Conservation (phyloP, 2,797 vertebrate genomes). For the Lagodon rhomboides region DNA sequence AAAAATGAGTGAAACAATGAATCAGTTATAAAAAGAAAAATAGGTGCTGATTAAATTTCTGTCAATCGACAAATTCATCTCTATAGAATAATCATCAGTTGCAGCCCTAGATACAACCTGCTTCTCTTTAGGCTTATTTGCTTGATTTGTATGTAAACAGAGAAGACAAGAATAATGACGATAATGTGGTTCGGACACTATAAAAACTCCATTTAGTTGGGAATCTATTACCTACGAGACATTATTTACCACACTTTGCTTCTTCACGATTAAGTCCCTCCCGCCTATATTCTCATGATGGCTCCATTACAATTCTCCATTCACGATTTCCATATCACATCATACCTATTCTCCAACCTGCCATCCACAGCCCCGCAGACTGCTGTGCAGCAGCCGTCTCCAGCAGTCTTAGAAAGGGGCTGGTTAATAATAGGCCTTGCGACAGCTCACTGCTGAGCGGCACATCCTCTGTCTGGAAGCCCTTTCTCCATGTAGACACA, state of each 20-base stretch:
- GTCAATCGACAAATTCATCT: too few relatives aligned
- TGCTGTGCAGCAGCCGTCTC: constrained; percentile 47
- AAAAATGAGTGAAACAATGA: too few relatives aligned
- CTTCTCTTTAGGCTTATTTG: neutral
- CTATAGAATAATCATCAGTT: neutral
- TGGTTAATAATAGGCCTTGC: constrained; percentile 80
- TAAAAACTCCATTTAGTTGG: constrained; percentile 19
- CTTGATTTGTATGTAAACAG: neutral
- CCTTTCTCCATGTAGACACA: constrained; percentile 64
- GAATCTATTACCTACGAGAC: constrained; percentile 12
- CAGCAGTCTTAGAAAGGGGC: constrained; percentile 59
- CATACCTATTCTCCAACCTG: constrained; percentile 62
- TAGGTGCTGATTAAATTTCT: neutral
- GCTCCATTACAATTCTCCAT: constrained; percentile 60
- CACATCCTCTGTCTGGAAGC: constrained; percentile 71
- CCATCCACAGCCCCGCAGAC: constrained; percentile 42
- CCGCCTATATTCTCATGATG: constrained; percentile 50
- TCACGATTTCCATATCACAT: constrained; percentile 59
- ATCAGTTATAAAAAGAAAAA: too few relatives aligned
- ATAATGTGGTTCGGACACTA: constrained; percentile 20
- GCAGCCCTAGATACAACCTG: neutral
- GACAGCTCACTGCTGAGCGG: constrained; percentile 73
- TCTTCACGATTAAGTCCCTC: constrained; percentile 47
- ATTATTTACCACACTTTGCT: constrained; percentile 44
- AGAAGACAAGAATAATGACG: neutral